Percentiles rank a stretch among this genome's conserved stretches.
Conservation (phyloP, 2,888 invertebrate genomes). For the Drosophila atripex region DNA sequence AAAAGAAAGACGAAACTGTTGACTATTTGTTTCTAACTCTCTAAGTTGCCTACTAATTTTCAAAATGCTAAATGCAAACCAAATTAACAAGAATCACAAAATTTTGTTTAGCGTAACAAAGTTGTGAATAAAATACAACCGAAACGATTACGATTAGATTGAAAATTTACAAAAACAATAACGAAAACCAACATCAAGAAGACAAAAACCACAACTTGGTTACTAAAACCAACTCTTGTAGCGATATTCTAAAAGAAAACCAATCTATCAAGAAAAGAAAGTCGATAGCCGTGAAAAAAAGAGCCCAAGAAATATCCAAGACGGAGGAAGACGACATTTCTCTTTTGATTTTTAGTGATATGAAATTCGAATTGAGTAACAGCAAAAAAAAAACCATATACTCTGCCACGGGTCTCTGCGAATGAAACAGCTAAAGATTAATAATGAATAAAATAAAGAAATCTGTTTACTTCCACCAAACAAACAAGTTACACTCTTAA, state of each 20-base stretch:
- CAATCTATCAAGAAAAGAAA: conserved; percentile 37
- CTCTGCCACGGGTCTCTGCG: conserved; percentile 69
- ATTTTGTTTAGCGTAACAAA: conserved; percentile 55
- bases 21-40: conserved; percentile 57
- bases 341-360: conserved; percentile 72
- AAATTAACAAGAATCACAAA: conserved; percentile 21
- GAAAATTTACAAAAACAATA: conserved; percentile 29
- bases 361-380: conserved; percentile 56
- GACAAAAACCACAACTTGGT: conserved; percentile 49
- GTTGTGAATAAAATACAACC: conserved; percentile 27
- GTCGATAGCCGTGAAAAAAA: conserved; percentile 27
- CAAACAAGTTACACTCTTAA: conserved; percentile 17
- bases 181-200: conserved; percentile 31
- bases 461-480: conserved; percentile 78
- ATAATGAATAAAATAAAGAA: conserved; percentile 75
- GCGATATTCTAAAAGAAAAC: conserved; percentile 72
- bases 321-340: conserved; percentile 27
- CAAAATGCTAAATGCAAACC: conserved; percentile 28
- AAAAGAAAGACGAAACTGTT: conserved; percentile 47
- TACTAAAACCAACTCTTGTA: conserved; percentile 61
- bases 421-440: conserved; percentile 52
- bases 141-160: conserved; percentile 36
- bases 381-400: conserved; percentile 51
- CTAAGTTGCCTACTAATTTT: conserved; percentile 51
- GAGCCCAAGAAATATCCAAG: conserved; percentile 18